These are phyloP conservation scores for Caenorhabditis zanzibari DNA, from an alignment of 2,888 invertebrate genomes.

Conservation along the genomic window DNA sequence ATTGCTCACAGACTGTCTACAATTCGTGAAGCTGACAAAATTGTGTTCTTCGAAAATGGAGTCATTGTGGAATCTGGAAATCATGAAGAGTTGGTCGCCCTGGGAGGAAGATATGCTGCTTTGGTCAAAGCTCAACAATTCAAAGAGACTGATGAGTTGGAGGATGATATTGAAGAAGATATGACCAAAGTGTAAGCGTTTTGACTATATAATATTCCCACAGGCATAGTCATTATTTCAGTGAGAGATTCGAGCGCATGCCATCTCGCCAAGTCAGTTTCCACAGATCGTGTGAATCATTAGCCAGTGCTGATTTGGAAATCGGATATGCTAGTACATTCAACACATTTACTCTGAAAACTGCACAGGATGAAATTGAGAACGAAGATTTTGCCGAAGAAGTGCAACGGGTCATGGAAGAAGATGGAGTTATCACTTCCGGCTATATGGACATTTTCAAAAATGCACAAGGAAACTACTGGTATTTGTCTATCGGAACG, in stretches of 20 bases:
- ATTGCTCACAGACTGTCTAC: slow-evolving; percentile 72
- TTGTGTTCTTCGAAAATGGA: slow-evolving; percentile 71
- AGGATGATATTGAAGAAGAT: slow-evolving; percentile 24
- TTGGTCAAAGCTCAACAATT: slow-evolving; percentile 75
- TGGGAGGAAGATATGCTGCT: slow-evolving; percentile 67
- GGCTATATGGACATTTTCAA: slow-evolving; percentile 63
- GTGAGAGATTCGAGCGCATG: slow-evolving; percentile 32
- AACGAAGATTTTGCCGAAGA: slow-evolving; percentile 69
- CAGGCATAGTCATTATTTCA: slow-evolving; percentile 31
- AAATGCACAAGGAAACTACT: slow-evolving; percentile 69
- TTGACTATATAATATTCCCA: neutral
- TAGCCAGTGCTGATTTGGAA: slow-evolving; percentile 45
- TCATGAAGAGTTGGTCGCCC: slow-evolving; percentile 70
- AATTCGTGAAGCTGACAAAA: slow-evolving; percentile 69
- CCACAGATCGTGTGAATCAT: slow-evolving; percentile 52
- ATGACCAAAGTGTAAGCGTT: slow-evolving; percentile 32
- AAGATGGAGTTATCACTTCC: slow-evolving; percentile 59
- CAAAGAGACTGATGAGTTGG: slow-evolving; percentile 34
- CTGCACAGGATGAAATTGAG: slow-evolving; percentile 57
- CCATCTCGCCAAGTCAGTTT: slow-evolving; percentile 48
- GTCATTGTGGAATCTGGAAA: slow-evolving; percentile 73
- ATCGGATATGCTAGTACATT: slow-evolving; percentile 68
- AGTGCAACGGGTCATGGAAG: slow-evolving; percentile 63
- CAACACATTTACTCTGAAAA: slow-evolving; percentile 41
- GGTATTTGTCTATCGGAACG: slow-evolving; percentile 64